Evolutionary conservation across 2,113 vertebrate genomes (phyloP).

Genomic region (Mobula birostris): DNA sequence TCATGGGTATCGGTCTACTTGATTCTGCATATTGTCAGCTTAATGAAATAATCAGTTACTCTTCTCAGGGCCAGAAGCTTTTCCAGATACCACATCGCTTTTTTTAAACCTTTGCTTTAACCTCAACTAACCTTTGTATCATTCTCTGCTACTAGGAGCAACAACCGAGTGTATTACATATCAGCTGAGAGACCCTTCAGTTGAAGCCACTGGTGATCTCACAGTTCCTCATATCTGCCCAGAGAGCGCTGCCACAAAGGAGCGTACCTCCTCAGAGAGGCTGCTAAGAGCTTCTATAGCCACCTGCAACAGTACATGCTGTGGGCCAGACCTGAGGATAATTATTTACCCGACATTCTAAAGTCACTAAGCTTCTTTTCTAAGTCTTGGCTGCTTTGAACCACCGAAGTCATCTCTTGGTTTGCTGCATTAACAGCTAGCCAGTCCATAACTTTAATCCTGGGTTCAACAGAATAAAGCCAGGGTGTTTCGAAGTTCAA

Average conservation of each 20-base stretch:
- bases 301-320: no score
- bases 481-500: not conserved
- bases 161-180: not conserved
- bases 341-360: not conserved
- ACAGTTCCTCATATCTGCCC: not conserved
- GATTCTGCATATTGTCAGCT: no score
- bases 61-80: no score
- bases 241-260: not conserved
- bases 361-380: not conserved
- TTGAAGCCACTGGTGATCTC: not conserved
- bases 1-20: no score
- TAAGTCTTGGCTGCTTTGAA: not conserved
- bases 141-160: not conserved
- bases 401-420: not conserved
- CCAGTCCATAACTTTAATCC: not conserved
- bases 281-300: not conserved
- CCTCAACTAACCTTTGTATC: not conserved
- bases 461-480: not conserved
- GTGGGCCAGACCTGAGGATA: no score
- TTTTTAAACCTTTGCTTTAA: not conserved
- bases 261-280: not conserved
- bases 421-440: not conserved
- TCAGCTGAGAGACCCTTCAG: not conserved
- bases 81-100: not conserved
- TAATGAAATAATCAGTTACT: no score